Percentiles rank a stretch among this genome's conserved stretches.
phyloP scores from a whole-genome alignment of 2,888 invertebrate genomes.

The Pheosia gnoma region DNA sequence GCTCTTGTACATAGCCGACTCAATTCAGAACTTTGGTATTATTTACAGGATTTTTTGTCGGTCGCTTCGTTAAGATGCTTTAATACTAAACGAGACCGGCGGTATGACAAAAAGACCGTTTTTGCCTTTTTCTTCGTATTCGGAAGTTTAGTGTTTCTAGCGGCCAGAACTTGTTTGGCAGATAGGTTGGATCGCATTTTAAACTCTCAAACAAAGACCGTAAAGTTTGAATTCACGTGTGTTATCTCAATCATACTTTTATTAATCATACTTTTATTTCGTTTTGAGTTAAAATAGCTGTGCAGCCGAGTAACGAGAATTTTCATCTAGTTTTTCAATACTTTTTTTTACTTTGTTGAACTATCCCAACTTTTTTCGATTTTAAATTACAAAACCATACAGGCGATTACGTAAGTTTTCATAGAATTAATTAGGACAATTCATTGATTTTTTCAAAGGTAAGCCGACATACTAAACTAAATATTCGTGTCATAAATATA shows the following conservation, averaged over 20 bases:
- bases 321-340: conserved; percentile 14
- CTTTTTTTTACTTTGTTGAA: neutral
- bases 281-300: conserved; percentile 19
- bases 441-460: no score
- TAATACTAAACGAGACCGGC: conserved; percentile 35
- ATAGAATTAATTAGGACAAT: no score
- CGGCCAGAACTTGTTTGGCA: conserved; percentile 26
- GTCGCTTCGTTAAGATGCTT: conserved; percentile 49
- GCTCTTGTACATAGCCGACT: conserved; percentile 12
- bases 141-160: conserved; percentile 32
- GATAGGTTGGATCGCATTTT: conserved; percentile 20
- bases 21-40: conserved; percentile 8
- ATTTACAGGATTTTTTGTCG: conserved; percentile 31
- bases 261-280: conserved; percentile 3
- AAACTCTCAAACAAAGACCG: conserved; percentile 8
- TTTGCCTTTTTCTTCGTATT: conserved; percentile 28
- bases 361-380: neutral
- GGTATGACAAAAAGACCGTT: conserved; percentile 32
- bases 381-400: neutral
- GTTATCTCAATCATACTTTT: conserved; percentile 3
- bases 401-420: no score
- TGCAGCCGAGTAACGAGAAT: conserved; percentile 20
- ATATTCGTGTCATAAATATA: no score
- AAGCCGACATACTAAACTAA: no score
- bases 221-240: conserved; percentile 12